These are phyloP conservation scores for Gasterosteus aculeatus DNA, from an alignment of 2,113 vertebrate genomes.

Conservation along the genomic window DNA sequence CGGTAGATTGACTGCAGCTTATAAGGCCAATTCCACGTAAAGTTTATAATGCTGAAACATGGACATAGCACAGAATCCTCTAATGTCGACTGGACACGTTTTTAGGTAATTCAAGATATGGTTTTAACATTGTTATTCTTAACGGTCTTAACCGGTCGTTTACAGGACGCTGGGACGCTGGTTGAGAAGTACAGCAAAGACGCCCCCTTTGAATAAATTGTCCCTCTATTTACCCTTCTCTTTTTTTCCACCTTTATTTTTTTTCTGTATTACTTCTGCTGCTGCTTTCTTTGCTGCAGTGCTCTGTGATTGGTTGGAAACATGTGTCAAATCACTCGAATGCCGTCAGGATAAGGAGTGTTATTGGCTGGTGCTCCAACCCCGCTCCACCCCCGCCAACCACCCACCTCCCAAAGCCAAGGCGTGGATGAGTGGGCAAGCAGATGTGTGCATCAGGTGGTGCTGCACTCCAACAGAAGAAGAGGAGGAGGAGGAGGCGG, in stretches of 20 bases:
- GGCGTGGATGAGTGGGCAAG: conserved; percentile 53
- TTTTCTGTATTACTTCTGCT: conserved; percentile 28
- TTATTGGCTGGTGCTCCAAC: conserved; percentile 59
- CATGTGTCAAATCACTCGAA: conserved; percentile 66
- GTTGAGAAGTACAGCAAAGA: conserved; percentile 12
- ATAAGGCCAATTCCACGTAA: neutral
- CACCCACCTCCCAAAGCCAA: conserved; percentile 37
- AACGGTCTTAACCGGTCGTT: neutral
- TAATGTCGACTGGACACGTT: neutral
- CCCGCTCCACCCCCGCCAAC: conserved; percentile 39
- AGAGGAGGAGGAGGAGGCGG: conserved; percentile 10
- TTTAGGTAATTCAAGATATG: neutral
- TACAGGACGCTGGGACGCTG: neutral
- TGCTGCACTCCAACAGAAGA: conserved; percentile 29
- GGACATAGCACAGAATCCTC: neutral
- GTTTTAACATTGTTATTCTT: neutral
- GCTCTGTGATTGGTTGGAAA: conserved; percentile 72
- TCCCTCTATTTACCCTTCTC: conserved; percentile 29
- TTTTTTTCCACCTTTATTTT: conserved; percentile 1
- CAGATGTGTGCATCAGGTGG: conserved; percentile 67
- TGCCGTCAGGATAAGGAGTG: conserved; percentile 43
- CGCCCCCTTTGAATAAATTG: conserved; percentile 17
- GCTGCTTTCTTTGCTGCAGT: conserved; percentile 76
- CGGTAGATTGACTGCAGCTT: neutral
- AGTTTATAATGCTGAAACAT: neutral